These are phyloP conservation scores for Eupithecia pulchellata DNA, from an alignment of 2,888 invertebrate genomes.

Conservation along the genomic window DNA sequence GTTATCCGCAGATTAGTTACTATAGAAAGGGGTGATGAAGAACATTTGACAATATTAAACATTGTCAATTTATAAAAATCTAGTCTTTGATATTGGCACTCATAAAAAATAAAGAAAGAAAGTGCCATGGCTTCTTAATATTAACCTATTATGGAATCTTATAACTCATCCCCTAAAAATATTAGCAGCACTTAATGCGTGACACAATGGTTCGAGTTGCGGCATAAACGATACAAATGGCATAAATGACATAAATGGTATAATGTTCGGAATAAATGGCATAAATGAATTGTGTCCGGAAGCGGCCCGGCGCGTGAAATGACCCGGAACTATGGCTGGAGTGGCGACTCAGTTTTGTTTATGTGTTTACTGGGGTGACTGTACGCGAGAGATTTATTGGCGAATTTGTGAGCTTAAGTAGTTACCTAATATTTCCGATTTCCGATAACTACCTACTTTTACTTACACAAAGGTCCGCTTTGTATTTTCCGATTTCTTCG, in stretches of 20 bases:
- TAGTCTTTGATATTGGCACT: no score
- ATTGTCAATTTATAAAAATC: no score
- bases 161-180: constrained; percentile 39
- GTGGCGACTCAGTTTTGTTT: constrained; percentile 50
- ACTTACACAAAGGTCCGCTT: background rate
- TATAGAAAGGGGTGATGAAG: no score
- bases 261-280: constrained; percentile 50
- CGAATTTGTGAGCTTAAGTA: background rate
- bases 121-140: background rate
- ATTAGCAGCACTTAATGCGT: constrained; percentile 55
- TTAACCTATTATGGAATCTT: constrained; percentile 13
- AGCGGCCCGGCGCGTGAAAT: constrained; percentile 66
- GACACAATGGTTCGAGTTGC: constrained; percentile 61
- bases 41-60: no score
- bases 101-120: background rate
- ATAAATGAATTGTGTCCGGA: constrained; percentile 60
- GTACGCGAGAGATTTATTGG: background rate
- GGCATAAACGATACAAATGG: constrained; percentile 38
- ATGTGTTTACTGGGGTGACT: constrained; percentile 51
- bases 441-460: no score
- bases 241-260: constrained; percentile 40
- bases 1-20: no score
- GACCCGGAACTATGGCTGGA: constrained; percentile 65
- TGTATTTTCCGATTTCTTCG: background rate
- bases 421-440: background rate